Evolutionary conservation across 92 coral and sea anemone species (phyloP), one percentile per base, ranked within the genome.

Genomic region (Heteractis magnifica): DNA sequence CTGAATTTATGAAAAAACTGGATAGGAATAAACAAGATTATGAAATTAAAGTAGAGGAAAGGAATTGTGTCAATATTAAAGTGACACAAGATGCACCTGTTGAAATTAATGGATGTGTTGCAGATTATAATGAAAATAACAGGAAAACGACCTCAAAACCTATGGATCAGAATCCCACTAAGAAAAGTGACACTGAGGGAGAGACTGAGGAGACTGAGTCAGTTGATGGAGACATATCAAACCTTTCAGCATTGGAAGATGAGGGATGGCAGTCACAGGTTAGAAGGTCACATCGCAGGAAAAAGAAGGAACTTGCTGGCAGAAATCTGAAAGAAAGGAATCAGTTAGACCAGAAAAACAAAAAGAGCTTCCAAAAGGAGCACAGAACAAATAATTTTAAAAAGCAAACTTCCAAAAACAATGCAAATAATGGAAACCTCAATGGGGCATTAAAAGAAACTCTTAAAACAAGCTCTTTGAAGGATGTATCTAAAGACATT

Each of bases 211-310:
- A 79, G 50, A 90, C 88, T 76, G 88, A 88, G 16, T 64, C 90
- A 20, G 71, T 88, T 34, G 88, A 86, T 76, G 92, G 83, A 20
- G 94, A 93, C 75, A 85, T 83, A 44, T 93, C 90, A 58, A 90
- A 89, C 80, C 83, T 89, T 51, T 90, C 93, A 52, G 93, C 90
- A 13, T 23, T 84, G 58, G 90, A 88, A 16, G 93, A 92, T 41
- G 95, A 91, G 8, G 93, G 89, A 51, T 93, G 98, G 98, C 94
- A 93, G 84, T 93, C 97, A 0, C 98, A 93, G 79, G 82, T 86
- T 19, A 92, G 77, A 49, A 76, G 95, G 16, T 89, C 89, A 5
- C 86, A 91, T 59, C 78, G 87, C 44, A 93, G 87, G 82, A 93
- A 85, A 88, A 93, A 91, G 91, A 93, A 83, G 76, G 95, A 91